Conservation (phyloP, 2,888 invertebrate species). For the Calameuta idolon region DNA sequence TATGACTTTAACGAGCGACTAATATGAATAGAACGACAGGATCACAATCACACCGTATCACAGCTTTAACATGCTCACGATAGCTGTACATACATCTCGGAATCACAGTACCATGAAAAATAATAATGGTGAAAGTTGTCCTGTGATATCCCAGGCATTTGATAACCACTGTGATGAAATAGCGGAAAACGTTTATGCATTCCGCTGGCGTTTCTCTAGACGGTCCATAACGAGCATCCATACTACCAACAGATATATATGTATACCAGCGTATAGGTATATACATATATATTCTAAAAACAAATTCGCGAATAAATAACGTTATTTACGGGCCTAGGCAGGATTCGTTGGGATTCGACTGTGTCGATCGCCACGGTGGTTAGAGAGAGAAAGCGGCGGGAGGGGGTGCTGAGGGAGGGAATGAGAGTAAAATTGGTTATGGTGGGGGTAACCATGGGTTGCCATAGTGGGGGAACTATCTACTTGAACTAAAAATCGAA, state of each 20-base stretch:
- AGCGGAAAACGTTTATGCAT: conserved; percentile 36
- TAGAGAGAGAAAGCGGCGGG: background rate
- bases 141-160: conserved; percentile 1
- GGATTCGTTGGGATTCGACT: conserved; percentile 10
- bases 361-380: background rate
- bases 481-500: background rate
- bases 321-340: conserved; percentile 20
- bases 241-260: background rate
- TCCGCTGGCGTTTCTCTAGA: conserved; percentile 37
- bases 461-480: background rate
- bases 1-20: background rate
- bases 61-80: background rate
- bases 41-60: background rate
- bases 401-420: background rate
- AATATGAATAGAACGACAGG: background rate
- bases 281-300: background rate
- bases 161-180: conserved; percentile 21
- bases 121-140: background rate
- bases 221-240: conserved; percentile 14
- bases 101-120: background rate
- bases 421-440: background rate
- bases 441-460: background rate
- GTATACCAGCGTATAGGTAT: background rate
- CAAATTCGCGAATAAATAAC: conserved; percentile 27
- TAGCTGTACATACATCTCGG: background rate